phyloP scores from a whole-genome alignment of 2,888 invertebrate genomes.

The Idaea aversata region DNA sequence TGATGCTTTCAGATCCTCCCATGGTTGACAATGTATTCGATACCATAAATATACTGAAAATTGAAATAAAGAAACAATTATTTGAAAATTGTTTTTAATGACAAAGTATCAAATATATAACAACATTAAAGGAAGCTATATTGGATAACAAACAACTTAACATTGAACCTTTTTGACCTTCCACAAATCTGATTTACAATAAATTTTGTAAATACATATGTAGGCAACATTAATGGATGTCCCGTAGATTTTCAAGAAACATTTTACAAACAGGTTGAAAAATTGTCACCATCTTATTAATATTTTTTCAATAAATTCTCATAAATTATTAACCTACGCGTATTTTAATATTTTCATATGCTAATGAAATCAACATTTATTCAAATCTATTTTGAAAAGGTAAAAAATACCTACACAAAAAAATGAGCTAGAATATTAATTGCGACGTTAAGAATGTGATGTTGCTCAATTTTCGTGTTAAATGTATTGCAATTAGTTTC shows the following conservation, averaged over 20 bases:
- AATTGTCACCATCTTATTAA: constrained; percentile 31
- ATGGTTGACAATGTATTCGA: constrained; percentile 26
- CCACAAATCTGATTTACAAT: constrained; percentile 28
- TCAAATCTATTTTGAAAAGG: constrained; percentile 24
- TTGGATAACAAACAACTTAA: constrained; percentile 8
- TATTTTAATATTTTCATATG: constrained; percentile 28
- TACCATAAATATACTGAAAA: constrained; percentile 10
- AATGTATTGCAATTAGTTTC: background rate
- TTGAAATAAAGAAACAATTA: background rate
- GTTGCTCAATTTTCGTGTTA: background rate
- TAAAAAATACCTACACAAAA: constrained; percentile 15
- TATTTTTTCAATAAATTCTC: constrained; percentile 27
- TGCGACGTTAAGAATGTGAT: background rate
- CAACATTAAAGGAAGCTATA: constrained; percentile 6
- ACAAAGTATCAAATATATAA: background rate
- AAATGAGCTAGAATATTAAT: constrained; percentile 14
- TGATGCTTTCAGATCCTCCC: constrained; percentile 44
- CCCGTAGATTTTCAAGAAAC: constrained; percentile 21
- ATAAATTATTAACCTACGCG: constrained; percentile 25
- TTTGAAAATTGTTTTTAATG: background rate
- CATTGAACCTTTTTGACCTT: constrained; percentile 24
- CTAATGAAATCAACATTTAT: constrained; percentile 28
- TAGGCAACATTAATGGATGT: constrained; percentile 25
- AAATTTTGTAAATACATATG: constrained; percentile 24
- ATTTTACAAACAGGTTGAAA: constrained; percentile 29